phyloP scores from a whole-genome alignment of 2,113 vertebrate genomes.

The Serinus canaria region DNA sequence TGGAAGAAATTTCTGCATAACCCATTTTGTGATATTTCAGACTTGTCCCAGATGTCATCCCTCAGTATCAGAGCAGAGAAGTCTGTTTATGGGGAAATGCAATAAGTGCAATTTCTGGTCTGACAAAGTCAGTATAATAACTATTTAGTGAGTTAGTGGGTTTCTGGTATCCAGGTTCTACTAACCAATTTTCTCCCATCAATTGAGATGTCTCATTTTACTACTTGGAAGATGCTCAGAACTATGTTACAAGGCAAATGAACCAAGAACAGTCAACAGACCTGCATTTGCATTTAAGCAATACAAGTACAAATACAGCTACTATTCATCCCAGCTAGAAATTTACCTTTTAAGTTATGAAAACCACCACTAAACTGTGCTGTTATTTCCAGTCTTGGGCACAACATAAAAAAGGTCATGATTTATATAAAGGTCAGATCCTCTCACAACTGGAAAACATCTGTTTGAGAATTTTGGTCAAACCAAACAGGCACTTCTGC shows the following conservation, averaged over 20 bases:
- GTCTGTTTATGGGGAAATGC: neutral
- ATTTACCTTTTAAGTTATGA: slow-evolving; percentile 21
- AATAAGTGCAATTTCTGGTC: slow-evolving; percentile 1
- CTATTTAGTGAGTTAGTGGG: neutral
- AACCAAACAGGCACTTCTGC: neutral
- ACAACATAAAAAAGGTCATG: slow-evolving; percentile 50
- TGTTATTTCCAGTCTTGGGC: slow-evolving; percentile 44
- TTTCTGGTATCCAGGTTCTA: neutral
- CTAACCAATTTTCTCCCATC: neutral
- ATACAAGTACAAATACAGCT: neutral
- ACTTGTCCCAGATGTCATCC: neutral
- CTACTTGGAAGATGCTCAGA: neutral
- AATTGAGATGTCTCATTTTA: neutral
- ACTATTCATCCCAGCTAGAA: slow-evolving; percentile 15
- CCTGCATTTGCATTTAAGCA: neutral
- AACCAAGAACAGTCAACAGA: neutral
- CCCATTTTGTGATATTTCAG: neutral
- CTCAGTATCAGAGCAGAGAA: neutral
- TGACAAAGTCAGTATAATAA: neutral
- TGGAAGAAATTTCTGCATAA: neutral
- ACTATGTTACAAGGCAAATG: neutral
- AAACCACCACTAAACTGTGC: neutral
- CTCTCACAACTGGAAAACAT: slow-evolving; percentile 60
- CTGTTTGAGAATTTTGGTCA: slow-evolving; percentile 41
- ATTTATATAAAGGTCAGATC: slow-evolving; percentile 66